A percentile compares a stretch with the other conserved stretches of the same genome.
These are phyloP conservation scores for Alethe diademata DNA, from an alignment of 2,113 vertebrate species.

Conservation along the genomic window DNA sequence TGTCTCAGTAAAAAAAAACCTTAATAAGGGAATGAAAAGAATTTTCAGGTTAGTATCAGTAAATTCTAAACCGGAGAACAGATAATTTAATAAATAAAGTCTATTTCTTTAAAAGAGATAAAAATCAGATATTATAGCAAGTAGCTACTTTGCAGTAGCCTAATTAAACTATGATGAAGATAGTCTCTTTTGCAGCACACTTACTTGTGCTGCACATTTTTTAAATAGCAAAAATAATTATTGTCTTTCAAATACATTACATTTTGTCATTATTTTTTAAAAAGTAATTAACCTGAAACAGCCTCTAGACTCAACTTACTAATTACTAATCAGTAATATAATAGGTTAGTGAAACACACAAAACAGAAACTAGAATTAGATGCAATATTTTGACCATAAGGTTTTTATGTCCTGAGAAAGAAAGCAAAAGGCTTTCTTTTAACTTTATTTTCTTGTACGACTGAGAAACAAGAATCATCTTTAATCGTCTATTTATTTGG, in stretches of 20 bases:
- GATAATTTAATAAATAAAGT: not conserved
- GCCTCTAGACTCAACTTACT: not conserved
- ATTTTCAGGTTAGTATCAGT: not conserved
- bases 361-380: not conserved
- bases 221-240: conserved; percentile 19
- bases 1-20: not conserved
- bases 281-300: conserved; percentile 17
- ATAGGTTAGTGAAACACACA: not conserved
- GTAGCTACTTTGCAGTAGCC: not conserved
- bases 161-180: conserved; percentile 32
- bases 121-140: not conserved
- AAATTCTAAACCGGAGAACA: not conserved
- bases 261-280: not conserved
- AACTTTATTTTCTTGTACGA: not conserved
- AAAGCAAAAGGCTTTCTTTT: not conserved
- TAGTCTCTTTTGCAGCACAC: not conserved
- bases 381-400: not conserved
- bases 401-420: not conserved
- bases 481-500: not conserved
- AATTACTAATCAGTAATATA: conserved; percentile 18
- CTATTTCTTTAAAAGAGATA: not conserved
- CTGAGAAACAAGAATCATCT: not conserved
- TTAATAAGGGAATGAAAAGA: not conserved
- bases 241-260: not conserved
- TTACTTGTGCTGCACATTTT: not conserved